phyloP scores from a whole-genome alignment of 2,797 vertebrate genomes.

The Acestrorhynchus altus region DNA sequence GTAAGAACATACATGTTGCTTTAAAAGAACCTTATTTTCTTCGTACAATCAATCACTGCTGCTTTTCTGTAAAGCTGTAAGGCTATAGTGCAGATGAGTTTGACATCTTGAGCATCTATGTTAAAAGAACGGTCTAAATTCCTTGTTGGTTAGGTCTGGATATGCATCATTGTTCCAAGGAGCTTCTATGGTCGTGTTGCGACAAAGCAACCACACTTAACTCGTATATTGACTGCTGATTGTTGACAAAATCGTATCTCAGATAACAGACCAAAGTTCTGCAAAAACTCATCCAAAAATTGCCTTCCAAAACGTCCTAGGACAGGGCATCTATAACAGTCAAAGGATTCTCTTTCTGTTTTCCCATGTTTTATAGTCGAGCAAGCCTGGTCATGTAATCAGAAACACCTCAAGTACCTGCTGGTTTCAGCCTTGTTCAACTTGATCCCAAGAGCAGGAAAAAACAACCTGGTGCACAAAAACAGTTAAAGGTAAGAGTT shows the following conservation, averaged over 20 bases:
- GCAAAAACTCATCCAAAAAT: not conserved
- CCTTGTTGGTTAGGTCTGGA: not conserved
- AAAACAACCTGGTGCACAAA: constrained; percentile 49
- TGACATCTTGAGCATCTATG: not conserved
- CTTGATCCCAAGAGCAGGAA: constrained; percentile 64
- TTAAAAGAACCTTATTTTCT: not conserved
- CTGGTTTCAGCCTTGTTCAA: constrained; percentile 62
- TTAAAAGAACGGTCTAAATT: not conserved
- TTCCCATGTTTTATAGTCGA: constrained; percentile 30
- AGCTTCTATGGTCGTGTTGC: too few species aligned
- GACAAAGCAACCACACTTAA: not conserved
- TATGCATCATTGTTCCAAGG: not conserved
- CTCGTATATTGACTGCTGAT: not conserved
- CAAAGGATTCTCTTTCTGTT: constrained; percentile 5
- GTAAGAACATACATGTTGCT: constrained; percentile 35
- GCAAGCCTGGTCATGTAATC: constrained; percentile 75
- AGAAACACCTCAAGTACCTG: constrained; percentile 57
- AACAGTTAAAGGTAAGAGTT: constrained; percentile 65
- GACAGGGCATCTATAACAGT: not conserved
- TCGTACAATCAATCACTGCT: not conserved
- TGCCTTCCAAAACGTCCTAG: not conserved
- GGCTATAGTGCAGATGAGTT: not conserved
- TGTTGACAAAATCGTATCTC: not conserved
- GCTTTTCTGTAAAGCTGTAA: not conserved
- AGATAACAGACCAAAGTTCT: not conserved